These are phyloP conservation scores for Crocuta crocuta DNA, from an alignment of 2,113 vertebrate genomes.

Conservation along the genomic window DNA sequence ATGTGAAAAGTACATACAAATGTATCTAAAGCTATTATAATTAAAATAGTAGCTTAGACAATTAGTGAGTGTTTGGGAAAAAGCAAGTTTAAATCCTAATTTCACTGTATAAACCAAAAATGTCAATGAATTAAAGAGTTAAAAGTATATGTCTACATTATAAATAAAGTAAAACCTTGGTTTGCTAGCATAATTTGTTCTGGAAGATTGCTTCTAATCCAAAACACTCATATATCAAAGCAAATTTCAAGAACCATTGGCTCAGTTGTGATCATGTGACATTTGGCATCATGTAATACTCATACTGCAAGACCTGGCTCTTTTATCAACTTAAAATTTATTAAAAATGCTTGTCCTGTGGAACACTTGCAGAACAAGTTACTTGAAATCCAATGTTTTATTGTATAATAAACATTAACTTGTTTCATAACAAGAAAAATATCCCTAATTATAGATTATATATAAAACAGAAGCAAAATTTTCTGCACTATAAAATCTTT, in stretches of 20 bases:
- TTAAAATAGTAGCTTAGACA: background rate
- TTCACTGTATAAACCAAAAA: background rate
- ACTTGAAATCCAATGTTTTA: no score
- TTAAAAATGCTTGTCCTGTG: no score
- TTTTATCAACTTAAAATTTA: no score
- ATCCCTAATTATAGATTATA: background rate
- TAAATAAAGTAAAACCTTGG: background rate
- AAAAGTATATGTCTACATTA: background rate
- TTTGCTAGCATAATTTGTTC: no score
- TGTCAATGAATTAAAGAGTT: background rate
- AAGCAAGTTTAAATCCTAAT: background rate
- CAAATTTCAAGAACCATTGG: no score
- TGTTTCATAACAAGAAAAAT: conserved; percentile 4
- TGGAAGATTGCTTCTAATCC: no score
- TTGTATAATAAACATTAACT: background rate
- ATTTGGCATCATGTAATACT: no score
- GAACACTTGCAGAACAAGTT: no score
- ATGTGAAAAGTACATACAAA: background rate
- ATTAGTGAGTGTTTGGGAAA: background rate
- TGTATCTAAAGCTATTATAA: background rate
- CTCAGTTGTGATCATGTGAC: no score
- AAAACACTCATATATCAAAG: no score
- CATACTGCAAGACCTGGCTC: no score
- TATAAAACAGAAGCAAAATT: background rate
- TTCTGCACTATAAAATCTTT: background rate